Percentiles rank a stretch among this genome's conserved stretches.
Evolutionary conservation across 1,140 invertebrate genomes (phyloP).

Genomic region (Maconellicoccus hirsutus): DNA sequence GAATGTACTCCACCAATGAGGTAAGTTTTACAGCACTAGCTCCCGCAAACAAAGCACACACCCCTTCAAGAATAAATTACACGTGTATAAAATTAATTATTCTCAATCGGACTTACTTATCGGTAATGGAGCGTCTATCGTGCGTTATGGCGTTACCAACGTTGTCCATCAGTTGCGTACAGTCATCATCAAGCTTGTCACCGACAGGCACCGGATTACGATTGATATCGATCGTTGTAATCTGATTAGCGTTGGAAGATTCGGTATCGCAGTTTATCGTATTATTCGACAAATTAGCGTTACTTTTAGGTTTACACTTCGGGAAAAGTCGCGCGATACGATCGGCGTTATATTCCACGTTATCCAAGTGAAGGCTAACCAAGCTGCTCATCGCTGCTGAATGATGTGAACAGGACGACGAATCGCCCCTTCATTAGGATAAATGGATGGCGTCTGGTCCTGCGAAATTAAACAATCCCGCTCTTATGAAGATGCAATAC

Average conservation of each 20-base stretch:
- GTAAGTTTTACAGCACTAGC: too few relatives aligned
- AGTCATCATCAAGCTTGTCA: conserved; percentile 15
- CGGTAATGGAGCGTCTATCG: conserved; percentile 14
- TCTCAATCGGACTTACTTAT: conserved; percentile 7
- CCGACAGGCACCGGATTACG: conserved; percentile 11
- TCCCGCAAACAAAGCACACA: too few relatives aligned
- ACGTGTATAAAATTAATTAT: too few relatives aligned
- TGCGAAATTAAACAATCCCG: not conserved
- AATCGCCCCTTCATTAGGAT: conserved; percentile 18
- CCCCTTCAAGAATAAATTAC: too few relatives aligned
- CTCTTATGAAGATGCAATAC: too few relatives aligned
- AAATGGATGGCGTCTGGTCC: not conserved
- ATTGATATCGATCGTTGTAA: conserved; percentile 11
- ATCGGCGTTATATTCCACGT: conserved; percentile 14
- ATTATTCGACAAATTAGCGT: not conserved
- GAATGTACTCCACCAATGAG: too few relatives aligned
- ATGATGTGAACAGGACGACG: conserved; percentile 12
- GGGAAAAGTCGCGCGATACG: conserved; percentile 1
- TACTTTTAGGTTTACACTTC: not conserved
- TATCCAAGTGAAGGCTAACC: conserved; percentile 16
- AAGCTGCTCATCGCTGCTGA: conserved; percentile 18
- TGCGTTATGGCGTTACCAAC: not conserved
- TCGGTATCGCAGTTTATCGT: not conserved
- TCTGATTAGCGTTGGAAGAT: conserved; percentile 6
- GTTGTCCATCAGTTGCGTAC: conserved; percentile 17